Percentiles rank a stretch among this genome's conserved stretches.
Conservation (phyloP, 2,888 invertebrate genomes). For the Drosophila falleni region DNA sequence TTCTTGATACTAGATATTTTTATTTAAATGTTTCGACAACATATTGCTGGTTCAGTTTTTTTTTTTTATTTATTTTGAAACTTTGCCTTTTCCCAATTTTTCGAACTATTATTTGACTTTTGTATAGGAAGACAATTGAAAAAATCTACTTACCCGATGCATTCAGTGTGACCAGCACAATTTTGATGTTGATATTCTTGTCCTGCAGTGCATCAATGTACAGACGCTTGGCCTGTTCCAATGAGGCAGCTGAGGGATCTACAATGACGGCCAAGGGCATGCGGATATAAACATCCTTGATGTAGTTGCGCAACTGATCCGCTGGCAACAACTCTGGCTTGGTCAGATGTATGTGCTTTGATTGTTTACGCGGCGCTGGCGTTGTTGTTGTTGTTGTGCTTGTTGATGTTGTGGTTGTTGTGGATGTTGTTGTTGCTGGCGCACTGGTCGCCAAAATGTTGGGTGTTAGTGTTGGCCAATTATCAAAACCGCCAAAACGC, state of each 20-base stretch:
- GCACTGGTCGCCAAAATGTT: constrained; percentile 17
- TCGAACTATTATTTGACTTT: no score
- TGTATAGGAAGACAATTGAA: no score
- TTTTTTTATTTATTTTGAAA: no score
- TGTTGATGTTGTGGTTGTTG: constrained; percentile 52
- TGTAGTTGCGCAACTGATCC: constrained; percentile 84
- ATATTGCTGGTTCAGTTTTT: no score
- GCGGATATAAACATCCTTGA: constrained; percentile 85
- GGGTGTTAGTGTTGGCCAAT: constrained; percentile 30
- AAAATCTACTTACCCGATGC: constrained; percentile 79
- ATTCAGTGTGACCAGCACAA: constrained; percentile 84
- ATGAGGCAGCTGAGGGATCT: constrained; percentile 83
- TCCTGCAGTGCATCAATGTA: constrained; percentile 84
- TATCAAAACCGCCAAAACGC: constrained; percentile 48
- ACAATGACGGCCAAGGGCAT: constrained; percentile 85
- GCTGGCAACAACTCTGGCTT: constrained; percentile 82
- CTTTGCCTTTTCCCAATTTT: no score
- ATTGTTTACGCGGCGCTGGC: constrained; percentile 72
- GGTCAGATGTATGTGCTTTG: constrained; percentile 81
- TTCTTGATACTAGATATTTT: no score
- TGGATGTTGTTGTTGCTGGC: constrained; percentile 15
- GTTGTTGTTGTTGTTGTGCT: constrained; percentile 50
- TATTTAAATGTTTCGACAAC: no score
- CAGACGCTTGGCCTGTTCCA: constrained; percentile 83
- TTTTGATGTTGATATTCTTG: constrained; percentile 84